Conservation (phyloP, 2,797 vertebrate genomes). For the Acrocephalus scirpaceus region DNA sequence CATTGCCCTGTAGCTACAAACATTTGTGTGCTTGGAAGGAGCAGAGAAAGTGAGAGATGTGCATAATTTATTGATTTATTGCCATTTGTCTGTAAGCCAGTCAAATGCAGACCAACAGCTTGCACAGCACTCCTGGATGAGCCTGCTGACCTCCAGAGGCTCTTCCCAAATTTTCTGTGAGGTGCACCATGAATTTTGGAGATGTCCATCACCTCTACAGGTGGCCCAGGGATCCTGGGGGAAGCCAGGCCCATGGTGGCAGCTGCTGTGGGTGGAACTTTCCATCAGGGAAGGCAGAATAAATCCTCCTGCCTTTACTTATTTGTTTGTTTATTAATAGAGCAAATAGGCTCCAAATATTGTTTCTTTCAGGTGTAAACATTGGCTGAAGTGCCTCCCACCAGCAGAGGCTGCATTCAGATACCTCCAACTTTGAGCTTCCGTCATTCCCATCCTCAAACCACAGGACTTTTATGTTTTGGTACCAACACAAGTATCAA, state of each 20-base stretch:
- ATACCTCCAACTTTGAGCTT: neutral
- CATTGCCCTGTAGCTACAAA: neutral
- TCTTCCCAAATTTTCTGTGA: neutral
- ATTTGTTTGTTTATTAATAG: neutral
- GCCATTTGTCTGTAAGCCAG: neutral
- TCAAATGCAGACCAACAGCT: neutral
- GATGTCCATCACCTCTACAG: neutral
- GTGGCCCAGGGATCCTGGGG: neutral
- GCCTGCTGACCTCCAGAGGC: neutral
- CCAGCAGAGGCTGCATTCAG: neutral
- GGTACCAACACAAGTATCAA: neutral
- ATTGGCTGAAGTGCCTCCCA: neutral
- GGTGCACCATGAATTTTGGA: neutral
- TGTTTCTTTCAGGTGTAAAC: neutral
- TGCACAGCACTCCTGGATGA: fast-evolving
- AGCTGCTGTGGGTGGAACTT: neutral
- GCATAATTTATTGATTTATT: neutral
- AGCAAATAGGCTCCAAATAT: neutral
- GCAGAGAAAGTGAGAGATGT: neutral
- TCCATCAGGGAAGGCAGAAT: neutral
- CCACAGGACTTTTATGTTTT: neutral
- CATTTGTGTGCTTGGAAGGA: neutral
- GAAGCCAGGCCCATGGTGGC: neutral
- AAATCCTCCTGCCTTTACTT: neutral
- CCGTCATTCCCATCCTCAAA: neutral